These are phyloP conservation scores for Clarias magur DNA, from an alignment of 2,113 vertebrate genomes.

Conservation along the genomic window DNA sequence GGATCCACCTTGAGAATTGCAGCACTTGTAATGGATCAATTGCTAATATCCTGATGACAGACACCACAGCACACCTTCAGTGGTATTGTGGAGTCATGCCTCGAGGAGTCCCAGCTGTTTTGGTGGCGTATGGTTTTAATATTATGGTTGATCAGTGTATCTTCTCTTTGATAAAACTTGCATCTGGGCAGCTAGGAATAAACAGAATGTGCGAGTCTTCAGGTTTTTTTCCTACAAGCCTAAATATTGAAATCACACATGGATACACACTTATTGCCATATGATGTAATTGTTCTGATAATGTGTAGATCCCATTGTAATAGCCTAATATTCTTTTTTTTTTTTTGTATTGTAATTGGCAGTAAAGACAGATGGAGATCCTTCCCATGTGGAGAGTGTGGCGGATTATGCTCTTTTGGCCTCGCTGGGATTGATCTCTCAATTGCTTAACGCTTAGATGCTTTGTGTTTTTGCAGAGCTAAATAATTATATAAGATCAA, in stretches of 20 bases:
- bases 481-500: not conserved
- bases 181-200: not conserved
- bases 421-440: not conserved
- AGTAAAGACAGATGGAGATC: not conserved
- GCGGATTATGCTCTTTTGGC: not conserved
- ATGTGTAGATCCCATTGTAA: not conserved
- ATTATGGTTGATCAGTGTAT: too few relatives aligned
- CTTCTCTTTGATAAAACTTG: not conserved
- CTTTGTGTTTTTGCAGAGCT: not conserved
- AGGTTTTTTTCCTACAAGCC: not conserved
- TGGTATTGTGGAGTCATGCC: too few relatives aligned
- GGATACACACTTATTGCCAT: not conserved
- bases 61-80: too few relatives aligned
- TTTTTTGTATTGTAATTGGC: not conserved
- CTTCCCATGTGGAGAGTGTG: not conserved
- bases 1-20: too few relatives aligned
- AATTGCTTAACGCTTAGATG: not conserved
- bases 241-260: not conserved
- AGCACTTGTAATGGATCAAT: too few relatives aligned
- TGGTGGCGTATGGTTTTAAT: too few relatives aligned
- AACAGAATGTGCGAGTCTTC: not conserved
- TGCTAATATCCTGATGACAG: too few relatives aligned
- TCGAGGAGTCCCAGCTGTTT: too few relatives aligned
- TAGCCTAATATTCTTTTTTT: not conserved
- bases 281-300: not conserved